Base-by-base conservation (phyloP, 2,888 invertebrate species). In the Drepana falcataria region DNA sequence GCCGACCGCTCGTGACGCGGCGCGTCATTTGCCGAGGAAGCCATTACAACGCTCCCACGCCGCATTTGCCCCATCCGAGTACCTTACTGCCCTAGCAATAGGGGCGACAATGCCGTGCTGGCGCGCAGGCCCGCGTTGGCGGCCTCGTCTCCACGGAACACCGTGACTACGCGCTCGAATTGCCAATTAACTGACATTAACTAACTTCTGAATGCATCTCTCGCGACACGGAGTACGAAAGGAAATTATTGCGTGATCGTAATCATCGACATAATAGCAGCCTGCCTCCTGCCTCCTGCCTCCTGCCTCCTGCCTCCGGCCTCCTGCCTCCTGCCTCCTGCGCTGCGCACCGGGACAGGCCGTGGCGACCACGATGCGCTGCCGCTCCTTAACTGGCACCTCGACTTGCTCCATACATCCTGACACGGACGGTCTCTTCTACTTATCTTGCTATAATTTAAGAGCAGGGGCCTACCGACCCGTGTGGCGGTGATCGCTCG, bases 151-250 rank as follows among this genome's bases (percentile, higher is more conserved):
- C 59, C 59, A 57, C 55, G 53, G 59, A 56, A 57, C 63, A 63
- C 71, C 73, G 76, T 75, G 77, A 77, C 75, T 72, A 56, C 61
- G 65, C 67, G 69, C 72, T 71, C 71, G 76, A 72, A 75, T 75
- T 72, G 73, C 71, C 76, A 77, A 76, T 75, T 75, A 76, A 73
- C 69, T 67, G 67, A 69, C 73, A 73, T 71, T 75, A 71, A 73
- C 68, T 68, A 68, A 68, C 71, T 69, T 59, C 71, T 61, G 71
- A 65, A 63, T 64, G 65, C 70, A 69, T 71, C 69, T 68, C 72
- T 69, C 61, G 65, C 59, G 61, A 63, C 57, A 59, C 63, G 65
- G 64, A 65, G 68, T 63, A 68, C 21, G 63, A 58, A 61, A 64
- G 51, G 47, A 51, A 48, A 51, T 35, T 35, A 33, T 48, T 37